Evolutionary conservation across 2,797 vertebrate genomes (phyloP), one percentile per base, ranked within the genome.

Genomic region (Danio tinwini): DNA sequence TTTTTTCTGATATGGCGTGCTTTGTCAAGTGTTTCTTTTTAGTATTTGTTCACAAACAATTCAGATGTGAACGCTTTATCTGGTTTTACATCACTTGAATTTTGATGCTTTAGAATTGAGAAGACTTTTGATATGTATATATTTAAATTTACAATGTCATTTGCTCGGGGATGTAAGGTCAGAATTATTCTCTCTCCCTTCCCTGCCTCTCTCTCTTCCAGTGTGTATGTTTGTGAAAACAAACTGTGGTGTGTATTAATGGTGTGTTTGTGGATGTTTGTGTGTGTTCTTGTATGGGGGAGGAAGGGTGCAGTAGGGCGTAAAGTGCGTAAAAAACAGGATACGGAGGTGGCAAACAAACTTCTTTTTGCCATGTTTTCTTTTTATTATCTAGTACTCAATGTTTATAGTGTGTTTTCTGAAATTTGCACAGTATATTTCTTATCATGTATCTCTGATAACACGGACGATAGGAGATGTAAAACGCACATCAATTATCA

Each of bases 281-380:
- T 29, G 79, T 81, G 78, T 83, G 84, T 85, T 78, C 44, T 83
- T 73, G 52, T 49, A 63, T 78, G 64, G 76, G 76, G 68, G 82
- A 79, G 80, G 80, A 68, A 72, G 81, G 84, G 81, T 69, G 86
- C 90, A 91, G 85, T 91, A 90, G 90, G 93, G 91, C 92, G 92
- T 90, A 91, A 93, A 93, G 90, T 91, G 91, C 88, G 89, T 89
- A 90, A 89, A 89, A 88, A 93, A 90, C 90, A 89, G 88, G 87
- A 88, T 88, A 84, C 90, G 88, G 88, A 92, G 89, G 88, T 89
- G 87, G 88, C 88, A 92, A 92, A 89, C 88, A 92, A 93, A 93
- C 89, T 93, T 91, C 90, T 91, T 88, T 42, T 86, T 79, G 74
- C 86, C 72, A 75, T 86, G 88, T 87, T 85, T 78, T 71, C 83